Percentiles rank a stretch among this genome's conserved stretches.
phyloP scores from a whole-genome alignment of 2,888 invertebrate species.

The Rhimphoctona megacephalus region DNA sequence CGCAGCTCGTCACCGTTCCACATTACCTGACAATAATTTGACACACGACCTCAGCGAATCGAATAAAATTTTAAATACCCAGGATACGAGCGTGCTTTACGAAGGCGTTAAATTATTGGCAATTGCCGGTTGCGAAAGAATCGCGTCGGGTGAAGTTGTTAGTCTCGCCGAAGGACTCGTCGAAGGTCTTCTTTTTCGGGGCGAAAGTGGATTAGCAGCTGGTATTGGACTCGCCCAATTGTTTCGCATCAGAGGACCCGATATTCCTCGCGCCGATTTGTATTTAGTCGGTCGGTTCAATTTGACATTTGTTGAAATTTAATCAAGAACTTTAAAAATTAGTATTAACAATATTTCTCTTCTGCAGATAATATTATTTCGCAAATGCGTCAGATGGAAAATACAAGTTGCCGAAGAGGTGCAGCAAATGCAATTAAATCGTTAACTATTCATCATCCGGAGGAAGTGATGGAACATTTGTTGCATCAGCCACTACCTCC shows the following conservation, averaged over 20 bases:
- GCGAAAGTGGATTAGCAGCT: constrained; percentile 78
- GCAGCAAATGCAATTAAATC: constrained; percentile 78
- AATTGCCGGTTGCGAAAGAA: constrained; percentile 75
- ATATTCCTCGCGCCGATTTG: constrained; percentile 79
- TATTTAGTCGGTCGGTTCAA: constrained; percentile 76
- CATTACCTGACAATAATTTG: constrained; percentile 76
- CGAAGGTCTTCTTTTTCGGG: constrained; percentile 77
- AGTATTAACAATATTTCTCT: not conserved
- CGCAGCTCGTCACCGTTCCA: constrained; percentile 78
- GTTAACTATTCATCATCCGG: constrained; percentile 77
- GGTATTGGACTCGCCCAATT: constrained; percentile 78
- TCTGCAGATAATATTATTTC: constrained; percentile 78
- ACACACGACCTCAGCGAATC: constrained; percentile 78
- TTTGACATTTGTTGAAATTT: not conserved
- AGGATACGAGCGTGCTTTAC: constrained; percentile 74
- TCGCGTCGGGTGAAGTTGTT: constrained; percentile 78
- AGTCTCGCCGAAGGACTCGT: constrained; percentile 80
- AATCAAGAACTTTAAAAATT: not conserved
- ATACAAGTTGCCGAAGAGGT: constrained; percentile 76
- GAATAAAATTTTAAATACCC: constrained; percentile 76
- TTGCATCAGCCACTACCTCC: constrained; percentile 80
- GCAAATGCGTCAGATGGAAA: constrained; percentile 81
- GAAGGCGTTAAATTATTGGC: constrained; percentile 79
- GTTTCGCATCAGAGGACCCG: constrained; percentile 78
- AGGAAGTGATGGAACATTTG: constrained; percentile 78